phyloP scores from a whole-genome alignment of 2,797 vertebrate genomes.

The Crocodylus rhombifer region DNA sequence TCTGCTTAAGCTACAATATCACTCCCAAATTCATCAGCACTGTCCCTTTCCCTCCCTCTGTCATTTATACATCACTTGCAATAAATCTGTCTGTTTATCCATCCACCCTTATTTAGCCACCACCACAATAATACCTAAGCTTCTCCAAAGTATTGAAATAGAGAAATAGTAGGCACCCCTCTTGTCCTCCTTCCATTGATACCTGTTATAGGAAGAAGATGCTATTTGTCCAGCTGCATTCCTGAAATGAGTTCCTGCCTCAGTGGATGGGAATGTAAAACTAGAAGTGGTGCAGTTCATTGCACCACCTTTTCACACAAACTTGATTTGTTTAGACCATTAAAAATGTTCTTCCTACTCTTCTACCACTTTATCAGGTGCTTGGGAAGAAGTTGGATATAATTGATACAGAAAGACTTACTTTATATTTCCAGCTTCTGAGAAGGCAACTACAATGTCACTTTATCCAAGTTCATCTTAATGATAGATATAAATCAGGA shows the following conservation, averaged over 20 bases:
- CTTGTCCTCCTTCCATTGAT: neutral
- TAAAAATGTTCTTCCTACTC: neutral
- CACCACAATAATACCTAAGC: neutral
- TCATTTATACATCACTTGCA: neutral
- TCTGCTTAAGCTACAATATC: neutral
- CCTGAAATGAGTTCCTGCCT: constrained; percentile 4
- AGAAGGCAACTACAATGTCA: constrained; percentile 41
- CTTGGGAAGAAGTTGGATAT: neutral
- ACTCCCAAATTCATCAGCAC: neutral
- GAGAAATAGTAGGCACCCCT: neutral
- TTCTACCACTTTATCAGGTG: constrained; percentile 45
- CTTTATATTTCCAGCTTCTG: constrained; percentile 34
- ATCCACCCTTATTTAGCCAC: neutral
- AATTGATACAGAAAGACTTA: neutral
- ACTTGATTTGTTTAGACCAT: constrained; percentile 45
- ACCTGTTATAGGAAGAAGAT: neutral
- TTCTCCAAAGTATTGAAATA: neutral
- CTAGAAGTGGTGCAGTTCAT: neutral
- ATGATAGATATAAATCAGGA: constrained; percentile 46
- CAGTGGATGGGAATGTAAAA: neutral
- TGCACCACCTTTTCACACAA: constrained; percentile 3
- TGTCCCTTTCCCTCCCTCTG: neutral
- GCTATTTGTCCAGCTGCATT: neutral
- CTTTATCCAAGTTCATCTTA: constrained; percentile 58
- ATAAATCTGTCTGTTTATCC: neutral